Evolutionary conservation across 2,113 vertebrate genomes (phyloP), one percentile per base, ranked within the genome.

Genomic region (Rhynchopsitta pachyrhyncha): DNA sequence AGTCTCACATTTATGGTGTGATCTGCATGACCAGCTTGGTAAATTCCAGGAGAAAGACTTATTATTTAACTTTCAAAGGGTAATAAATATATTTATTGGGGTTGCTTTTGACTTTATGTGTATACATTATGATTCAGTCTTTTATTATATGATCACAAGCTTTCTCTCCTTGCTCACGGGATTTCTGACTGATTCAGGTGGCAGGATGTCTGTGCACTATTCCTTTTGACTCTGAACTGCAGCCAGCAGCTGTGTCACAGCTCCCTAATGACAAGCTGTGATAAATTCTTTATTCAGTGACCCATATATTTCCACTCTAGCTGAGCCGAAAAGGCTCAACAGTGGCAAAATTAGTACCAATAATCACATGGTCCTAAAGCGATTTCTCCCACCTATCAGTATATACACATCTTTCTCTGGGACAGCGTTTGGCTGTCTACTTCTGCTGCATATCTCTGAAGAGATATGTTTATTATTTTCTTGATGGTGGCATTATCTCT

Each of bases 1-100:
- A 49, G 0, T 8, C 52, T n/a, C 9, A 1, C 2, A 5, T 44
- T 87, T 84, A 50, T 19, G 24, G 62, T 8, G 6, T 28, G 14
- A 25, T 2, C 39, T 19, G 24, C 27, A 47, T 44, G 37, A n/a
- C 6, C 59, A 55, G 5, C 13, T 66, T 0, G 1, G 19, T n/a
- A 24, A 69, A 16, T 41, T 73, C 23, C 25, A 22, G 44, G 13
- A 64, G 49, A 15, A 78, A 62, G 8, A 1, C 6, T 35, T 17
- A 9, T 13, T 49, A 2, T 60, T 87, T 37, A 5, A 19, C 4
- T 50, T 66, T 19, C 11, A 9, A 12, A 42, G 2, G 17, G 66
- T 66, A 50, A 47, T 44, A 50, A 60, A 77, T 46, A 3, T 3
- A 4, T 55, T 69, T 37, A 5, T 23, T 17, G 9, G 15, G 24